phyloP scores from a whole-genome alignment of 2,888 invertebrate genomes.

The Agapostemon virescens region DNA sequence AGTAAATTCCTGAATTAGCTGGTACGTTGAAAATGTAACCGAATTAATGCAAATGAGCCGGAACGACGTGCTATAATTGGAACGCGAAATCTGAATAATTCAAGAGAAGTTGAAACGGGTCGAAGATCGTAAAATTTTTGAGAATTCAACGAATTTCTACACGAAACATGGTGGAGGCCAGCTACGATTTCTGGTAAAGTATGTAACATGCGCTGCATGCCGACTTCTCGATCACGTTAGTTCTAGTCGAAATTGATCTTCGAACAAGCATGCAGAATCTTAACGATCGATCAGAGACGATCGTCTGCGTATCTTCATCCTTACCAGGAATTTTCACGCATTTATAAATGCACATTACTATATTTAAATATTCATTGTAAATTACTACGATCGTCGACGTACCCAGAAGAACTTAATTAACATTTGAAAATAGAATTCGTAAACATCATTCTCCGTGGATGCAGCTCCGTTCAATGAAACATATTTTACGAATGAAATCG shows the following conservation, averaged over 20 bases:
- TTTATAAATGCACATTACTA: background rate
- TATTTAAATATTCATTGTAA: background rate
- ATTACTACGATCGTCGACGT: too few relatives aligned
- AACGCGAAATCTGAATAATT: background rate
- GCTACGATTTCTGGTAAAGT: conserved; percentile 5
- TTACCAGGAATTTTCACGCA: background rate
- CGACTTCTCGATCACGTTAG: conserved; percentile 4
- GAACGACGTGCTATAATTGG: background rate
- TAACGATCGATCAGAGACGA: background rate
- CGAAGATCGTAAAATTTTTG: background rate
- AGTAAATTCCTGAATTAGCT: background rate
- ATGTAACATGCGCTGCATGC: conserved; percentile 11
- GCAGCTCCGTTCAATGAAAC: background rate
- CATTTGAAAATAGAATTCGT: conserved; percentile 1
- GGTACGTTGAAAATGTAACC: too few relatives aligned
- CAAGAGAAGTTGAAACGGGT: background rate
- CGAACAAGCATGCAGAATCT: conserved; percentile 8
- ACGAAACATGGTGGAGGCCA: background rate
- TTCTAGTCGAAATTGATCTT: background rate
- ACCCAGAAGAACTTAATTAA: background rate
- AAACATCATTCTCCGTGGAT: background rate
- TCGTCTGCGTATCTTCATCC: background rate
- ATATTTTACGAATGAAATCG: background rate
- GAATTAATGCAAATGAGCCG: background rate
- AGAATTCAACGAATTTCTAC: background rate